Evolutionary conservation across 2,797 vertebrate species (phyloP), one percentile per base, ranked within the genome.

Genomic region (Hydrophis major): DNA sequence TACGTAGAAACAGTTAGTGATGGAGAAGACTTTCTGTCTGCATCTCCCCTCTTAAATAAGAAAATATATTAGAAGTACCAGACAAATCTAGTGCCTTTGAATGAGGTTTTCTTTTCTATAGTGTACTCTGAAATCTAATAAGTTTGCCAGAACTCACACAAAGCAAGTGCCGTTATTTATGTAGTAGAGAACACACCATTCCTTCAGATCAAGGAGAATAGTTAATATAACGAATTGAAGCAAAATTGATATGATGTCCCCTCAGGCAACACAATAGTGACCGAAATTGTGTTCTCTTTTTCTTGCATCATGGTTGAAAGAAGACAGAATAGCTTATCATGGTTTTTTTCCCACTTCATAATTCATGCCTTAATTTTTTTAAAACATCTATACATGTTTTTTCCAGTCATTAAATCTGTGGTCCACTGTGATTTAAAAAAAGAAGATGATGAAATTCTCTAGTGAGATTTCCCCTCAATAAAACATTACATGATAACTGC

Each of bases 181-280:
- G 22, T 90, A 10, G 6, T 87, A 20, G 22, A 78, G 87, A 87
- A 86, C 47, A 57, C 5, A 78, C 63, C 86, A 53, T 12, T 86
- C 90, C 90, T 93, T 69, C 87, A 78, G 63, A 87, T 66, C 4
- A 83, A 63, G 78, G 66, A 50, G 66, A 86, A 53, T 56, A 42
- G 0, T 53, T 59, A n/a, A 32, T 6, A 60, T 86, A 37, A 37
- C 37, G 37, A 93, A 91, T 88, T 37, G 6, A 25, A 93, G 42
- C n/a, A 91, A n/a, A 93, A 74, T 55, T 16, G 3, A 14, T 47
- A 83, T 93, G 92, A 93, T 93, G 92, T 86, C 91, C 86, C 16
- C 63, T 50, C 66, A 91, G 87, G 32, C 57, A 83, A 55, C 18
- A 60, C 0, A 27, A 55, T 22, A 83, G 47, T 63, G 32, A 88